Evolutionary conservation across 2,113 vertebrate species (phyloP).

Genomic region (Scomber colias): DNA sequence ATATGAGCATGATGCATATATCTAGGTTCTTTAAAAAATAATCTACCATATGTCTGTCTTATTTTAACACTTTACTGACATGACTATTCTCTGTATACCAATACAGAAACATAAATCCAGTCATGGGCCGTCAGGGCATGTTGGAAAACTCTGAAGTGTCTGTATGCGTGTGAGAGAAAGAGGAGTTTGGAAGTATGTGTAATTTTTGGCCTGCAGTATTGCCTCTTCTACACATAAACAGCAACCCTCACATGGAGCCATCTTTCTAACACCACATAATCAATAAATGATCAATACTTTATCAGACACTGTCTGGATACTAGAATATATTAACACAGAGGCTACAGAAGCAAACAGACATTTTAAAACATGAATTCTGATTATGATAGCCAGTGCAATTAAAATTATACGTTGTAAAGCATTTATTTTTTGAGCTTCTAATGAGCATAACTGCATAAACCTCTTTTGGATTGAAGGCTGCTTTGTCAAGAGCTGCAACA

Average conservation of each 20-base stretch:
- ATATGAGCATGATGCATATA: neutral
- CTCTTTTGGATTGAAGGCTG: no score
- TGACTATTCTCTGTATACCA: neutral
- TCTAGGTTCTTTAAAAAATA: neutral
- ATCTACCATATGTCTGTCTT: neutral
- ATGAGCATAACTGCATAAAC: no score
- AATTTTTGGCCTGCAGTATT: neutral
- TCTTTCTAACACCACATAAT: no score
- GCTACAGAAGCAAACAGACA: neutral
- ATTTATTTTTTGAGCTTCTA: no score
- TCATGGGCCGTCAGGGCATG: neutral
- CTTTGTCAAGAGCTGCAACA: no score
- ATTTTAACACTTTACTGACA: neutral
- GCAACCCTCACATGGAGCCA: neutral
- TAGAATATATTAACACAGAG: neutral
- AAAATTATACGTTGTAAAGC: neutral
- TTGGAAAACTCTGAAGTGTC: constrained; percentile 2
- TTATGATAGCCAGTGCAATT: neutral
- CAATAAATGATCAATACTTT: no score
- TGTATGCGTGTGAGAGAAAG: no score
- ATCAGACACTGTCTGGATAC: no score
- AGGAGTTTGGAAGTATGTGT: neutral
- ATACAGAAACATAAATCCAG: neutral
- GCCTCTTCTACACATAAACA: neutral
- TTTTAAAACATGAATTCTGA: no score